Evolutionary conservation across 2,113 vertebrate genomes (phyloP), one percentile per base, ranked within the genome.

Genomic region (Cyanistes caeruleus): DNA sequence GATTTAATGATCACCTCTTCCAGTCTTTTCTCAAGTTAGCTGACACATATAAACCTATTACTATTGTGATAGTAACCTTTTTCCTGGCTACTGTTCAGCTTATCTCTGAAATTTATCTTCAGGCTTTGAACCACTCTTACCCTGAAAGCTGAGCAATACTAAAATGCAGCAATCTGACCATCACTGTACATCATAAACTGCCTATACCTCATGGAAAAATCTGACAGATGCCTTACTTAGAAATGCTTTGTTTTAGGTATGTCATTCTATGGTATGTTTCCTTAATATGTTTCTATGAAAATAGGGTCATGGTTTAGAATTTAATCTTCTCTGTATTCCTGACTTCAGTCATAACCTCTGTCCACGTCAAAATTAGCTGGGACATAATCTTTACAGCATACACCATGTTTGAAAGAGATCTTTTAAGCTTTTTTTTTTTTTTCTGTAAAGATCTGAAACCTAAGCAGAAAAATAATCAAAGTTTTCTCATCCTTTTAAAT

Each of bases 321-420:
- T 94, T 93, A 95, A 93, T 93, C 75, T 88, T 93, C 63, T 83
- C 8, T 74, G 41, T 87, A 41, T 90, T 96, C 75, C 79, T 91
- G 78, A 93, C 63, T 90, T 96, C 90, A 90, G 44, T 90, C 48
- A 93, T 91, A 85, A 93, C 95, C 84, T 95, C 84, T 90, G 55
- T 74, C 85, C 63, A 52, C 8, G 2, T 67, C 59, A 91, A 62
- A 93, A 79, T 90, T 81, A 97, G 51, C 68, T 93, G 55, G 64
- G 80, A 80, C 64, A 73, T 89, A 55, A 58, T 69, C 73, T 93
- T 94, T 93, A 78, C 37, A 53, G 59, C 2, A 6, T 20, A 73
- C 31, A 74, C 13, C 30, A 89, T 51, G 76, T 88, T 84, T 90
- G 72, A 94, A 86, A 78, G 72, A 41, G 4, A 74, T 93, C 33